These are phyloP conservation scores for Anas capensis DNA, from an alignment of 2,797 vertebrate genomes.

Conservation along the genomic window DNA sequence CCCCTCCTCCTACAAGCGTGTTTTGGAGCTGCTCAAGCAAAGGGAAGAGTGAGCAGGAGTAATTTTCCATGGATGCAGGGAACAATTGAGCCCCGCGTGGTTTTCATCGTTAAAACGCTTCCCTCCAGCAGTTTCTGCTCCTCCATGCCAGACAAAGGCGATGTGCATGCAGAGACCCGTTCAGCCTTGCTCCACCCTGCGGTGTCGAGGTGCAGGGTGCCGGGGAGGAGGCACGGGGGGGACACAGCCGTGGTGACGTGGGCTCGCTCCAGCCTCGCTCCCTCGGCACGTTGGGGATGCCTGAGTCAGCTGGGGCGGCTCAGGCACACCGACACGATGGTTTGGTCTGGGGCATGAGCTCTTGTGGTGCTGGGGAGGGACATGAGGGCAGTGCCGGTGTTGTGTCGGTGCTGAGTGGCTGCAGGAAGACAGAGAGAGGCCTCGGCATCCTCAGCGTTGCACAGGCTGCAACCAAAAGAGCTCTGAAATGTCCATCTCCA, in stretches of 20 bases:
- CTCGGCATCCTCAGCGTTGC: background rate
- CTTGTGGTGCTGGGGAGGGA: too few species aligned
- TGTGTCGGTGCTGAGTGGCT: accelerated
- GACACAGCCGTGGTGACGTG: background rate
- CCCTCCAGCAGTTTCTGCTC: constrained; percentile 49
- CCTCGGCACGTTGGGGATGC: background rate
- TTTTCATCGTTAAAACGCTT: background rate
- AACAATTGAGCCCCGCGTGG: constrained; percentile 40
- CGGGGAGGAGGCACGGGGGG: background rate
- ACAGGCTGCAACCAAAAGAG: background rate
- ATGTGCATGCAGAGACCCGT: constrained; percentile 46
- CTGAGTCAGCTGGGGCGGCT: background rate
- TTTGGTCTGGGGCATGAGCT: background rate
- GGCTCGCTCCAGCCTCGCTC: background rate
- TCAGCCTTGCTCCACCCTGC: constrained; percentile 34
- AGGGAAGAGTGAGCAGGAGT: background rate
- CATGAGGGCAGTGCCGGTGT: background rate
- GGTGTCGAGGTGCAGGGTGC: background rate
- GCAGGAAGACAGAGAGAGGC: background rate
- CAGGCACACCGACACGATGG: accelerated
- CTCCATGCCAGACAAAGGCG: constrained; percentile 39
- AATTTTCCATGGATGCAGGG: constrained; percentile 56
- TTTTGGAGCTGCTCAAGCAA: constrained; percentile 9
- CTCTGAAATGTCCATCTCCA: background rate
- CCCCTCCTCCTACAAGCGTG: background rate